Percentiles rank a stretch among this genome's conserved stretches.
Evolutionary conservation across 2,113 vertebrate genomes (phyloP).

Genomic region (Tragulus kanchil): DNA sequence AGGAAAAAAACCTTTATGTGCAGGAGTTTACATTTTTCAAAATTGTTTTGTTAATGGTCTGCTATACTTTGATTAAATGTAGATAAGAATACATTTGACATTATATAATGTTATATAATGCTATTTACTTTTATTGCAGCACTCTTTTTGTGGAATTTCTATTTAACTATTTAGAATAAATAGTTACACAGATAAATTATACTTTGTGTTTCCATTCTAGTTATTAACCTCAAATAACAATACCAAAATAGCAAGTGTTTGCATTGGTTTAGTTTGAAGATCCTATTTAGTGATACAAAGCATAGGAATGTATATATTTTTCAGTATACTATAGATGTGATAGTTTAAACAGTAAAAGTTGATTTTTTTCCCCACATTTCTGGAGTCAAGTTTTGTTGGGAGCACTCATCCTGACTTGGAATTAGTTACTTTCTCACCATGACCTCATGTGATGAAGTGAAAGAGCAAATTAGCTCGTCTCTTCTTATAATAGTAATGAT

Average conservation of each 20-base stretch:
- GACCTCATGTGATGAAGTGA: background rate
- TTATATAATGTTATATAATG: background rate
- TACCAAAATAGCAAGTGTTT: background rate
- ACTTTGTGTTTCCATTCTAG: background rate
- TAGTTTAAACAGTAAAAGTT: background rate
- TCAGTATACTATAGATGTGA: background rate
- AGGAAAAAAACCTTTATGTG: background rate
- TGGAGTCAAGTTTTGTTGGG: background rate
- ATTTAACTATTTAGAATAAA: background rate
- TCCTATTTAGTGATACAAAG: background rate
- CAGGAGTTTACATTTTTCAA: background rate
- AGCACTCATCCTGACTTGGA: background rate
- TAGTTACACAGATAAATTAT: background rate
- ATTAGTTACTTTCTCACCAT: background rate
- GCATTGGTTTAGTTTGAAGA: background rate
- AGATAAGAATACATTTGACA: background rate
- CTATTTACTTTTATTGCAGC: background rate
- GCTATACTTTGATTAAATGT: background rate
- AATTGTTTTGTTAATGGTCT: background rate
- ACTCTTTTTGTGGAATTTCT: background rate
- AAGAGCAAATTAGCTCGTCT: background rate
- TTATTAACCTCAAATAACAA: background rate
- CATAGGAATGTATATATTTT: background rate
- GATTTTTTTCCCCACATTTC: background rate
- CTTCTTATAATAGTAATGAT: background rate